Conservation (phyloP, 1,140 invertebrate genomes). For the Vollenhovia emeryi region DNA sequence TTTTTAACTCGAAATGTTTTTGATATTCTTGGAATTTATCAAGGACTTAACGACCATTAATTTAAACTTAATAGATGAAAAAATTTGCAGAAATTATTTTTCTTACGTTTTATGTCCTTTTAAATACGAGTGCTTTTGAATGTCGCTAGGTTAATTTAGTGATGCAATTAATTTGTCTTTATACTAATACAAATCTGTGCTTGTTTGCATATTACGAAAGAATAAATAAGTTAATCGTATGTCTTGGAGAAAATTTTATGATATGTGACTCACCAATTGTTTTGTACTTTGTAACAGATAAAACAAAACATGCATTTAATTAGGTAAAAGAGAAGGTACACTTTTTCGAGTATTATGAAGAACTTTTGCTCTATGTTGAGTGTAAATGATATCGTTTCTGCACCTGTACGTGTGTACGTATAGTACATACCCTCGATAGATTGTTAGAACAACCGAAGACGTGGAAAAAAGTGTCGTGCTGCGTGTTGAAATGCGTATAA, state of each 20-base stretch:
- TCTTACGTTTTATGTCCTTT: neutral
- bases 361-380: too few species aligned
- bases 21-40: neutral
- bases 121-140: neutral
- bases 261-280: too few species aligned
- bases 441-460: neutral
- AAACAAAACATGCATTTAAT: too few species aligned
- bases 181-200: neutral
- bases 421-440: neutral
- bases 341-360: too few species aligned
- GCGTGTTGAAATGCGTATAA: constrained; percentile 29
- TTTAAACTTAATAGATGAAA: neutral
- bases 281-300: too few species aligned
- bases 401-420: too few species aligned
- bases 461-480: constrained; percentile 26
- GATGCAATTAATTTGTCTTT: neutral
- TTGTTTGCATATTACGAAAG: too few species aligned
- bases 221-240: too few species aligned
- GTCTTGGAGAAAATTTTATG: too few species aligned
- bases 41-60: neutral
- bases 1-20: neutral
- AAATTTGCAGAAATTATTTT: neutral
- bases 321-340: too few species aligned
- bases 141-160: neutral
- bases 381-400: too few species aligned